Percentiles rank a stretch among this genome's conserved stretches.
phyloP scores from a whole-genome alignment of 2,888 invertebrate species.

The Panopea generosa region DNA sequence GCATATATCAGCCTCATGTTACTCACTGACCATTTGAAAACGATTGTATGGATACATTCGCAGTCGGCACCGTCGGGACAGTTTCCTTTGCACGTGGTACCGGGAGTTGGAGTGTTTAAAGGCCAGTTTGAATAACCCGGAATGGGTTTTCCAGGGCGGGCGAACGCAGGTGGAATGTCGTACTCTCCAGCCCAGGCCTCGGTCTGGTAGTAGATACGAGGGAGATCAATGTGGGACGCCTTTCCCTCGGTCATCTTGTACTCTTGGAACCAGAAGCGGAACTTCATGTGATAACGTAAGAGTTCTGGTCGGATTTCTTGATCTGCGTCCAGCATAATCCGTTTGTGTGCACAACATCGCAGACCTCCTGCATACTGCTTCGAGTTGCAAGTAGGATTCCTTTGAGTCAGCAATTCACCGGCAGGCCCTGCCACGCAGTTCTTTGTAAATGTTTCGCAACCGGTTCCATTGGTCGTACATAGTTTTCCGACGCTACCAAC shows the following conservation, averaged over 20 bases:
- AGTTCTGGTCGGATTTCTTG: constrained; percentile 58
- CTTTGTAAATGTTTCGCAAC: constrained; percentile 49
- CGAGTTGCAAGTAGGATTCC: constrained; percentile 59
- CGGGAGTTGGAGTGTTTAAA: constrained; percentile 47
- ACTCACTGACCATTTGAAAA: constrained; percentile 49
- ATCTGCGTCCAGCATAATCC: constrained; percentile 61
- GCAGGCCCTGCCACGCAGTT: constrained; percentile 55
- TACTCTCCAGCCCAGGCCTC: constrained; percentile 63
- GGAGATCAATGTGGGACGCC: constrained; percentile 50
- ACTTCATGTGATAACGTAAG: constrained; percentile 60
- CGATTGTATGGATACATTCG: constrained; percentile 50
- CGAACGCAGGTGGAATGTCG: constrained; percentile 60
- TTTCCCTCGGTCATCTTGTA: constrained; percentile 36
- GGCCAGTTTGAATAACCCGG: constrained; percentile 60
- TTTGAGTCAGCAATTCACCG: constrained; percentile 50
- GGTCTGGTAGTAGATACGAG: constrained; percentile 59
- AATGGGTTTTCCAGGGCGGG: constrained; percentile 43
- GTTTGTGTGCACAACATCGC: constrained; percentile 45
- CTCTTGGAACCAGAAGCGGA: constrained; percentile 61
- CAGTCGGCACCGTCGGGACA: constrained; percentile 57
- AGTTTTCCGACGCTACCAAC: constrained; percentile 37
- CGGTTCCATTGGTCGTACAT: constrained; percentile 43
- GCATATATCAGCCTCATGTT: constrained; percentile 58
- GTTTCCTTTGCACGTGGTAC: constrained; percentile 54
- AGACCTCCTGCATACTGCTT: constrained; percentile 52